Evolutionary conservation across 2,888 invertebrate genomes (phyloP).

Genomic region (Agrochola lychnidis): DNA sequence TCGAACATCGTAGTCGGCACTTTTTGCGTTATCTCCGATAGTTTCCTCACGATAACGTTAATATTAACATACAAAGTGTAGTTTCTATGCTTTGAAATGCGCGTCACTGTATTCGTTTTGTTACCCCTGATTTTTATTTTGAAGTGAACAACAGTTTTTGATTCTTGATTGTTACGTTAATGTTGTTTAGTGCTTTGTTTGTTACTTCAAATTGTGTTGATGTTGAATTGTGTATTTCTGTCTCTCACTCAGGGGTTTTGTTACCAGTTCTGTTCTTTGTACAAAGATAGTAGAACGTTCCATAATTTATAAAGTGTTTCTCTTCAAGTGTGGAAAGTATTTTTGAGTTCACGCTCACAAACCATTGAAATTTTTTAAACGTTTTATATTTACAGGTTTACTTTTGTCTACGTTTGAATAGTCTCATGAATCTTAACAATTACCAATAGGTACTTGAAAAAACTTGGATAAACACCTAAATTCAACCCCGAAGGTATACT

Average conservation of each 20-base stretch:
- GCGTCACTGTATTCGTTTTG: slow-evolving; percentile 44
- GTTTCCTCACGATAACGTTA: slow-evolving; percentile 47
- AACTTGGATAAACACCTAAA: too few species aligned
- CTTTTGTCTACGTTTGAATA: not conserved
- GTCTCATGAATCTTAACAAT: not conserved
- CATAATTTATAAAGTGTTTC: not conserved
- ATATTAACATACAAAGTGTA: slow-evolving; percentile 65
- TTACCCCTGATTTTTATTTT: slow-evolving; percentile 52
- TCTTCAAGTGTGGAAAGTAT: not conserved
- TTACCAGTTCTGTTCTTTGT: not conserved
- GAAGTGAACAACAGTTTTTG: slow-evolving; percentile 21
- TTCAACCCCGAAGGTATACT: not conserved
- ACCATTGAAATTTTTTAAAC: not conserved
- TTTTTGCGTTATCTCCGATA: slow-evolving; percentile 55
- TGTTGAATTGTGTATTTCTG: slow-evolving; percentile 7
- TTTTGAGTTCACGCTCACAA: not conserved
- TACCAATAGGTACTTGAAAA: not conserved
- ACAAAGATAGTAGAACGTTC: not conserved
- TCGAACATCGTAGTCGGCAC: slow-evolving; percentile 41
- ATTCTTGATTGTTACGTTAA: slow-evolving; percentile 44
- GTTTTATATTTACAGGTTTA: not conserved
- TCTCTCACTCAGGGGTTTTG: not conserved
- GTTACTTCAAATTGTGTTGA: slow-evolving; percentile 16
- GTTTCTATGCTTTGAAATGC: slow-evolving; percentile 50
- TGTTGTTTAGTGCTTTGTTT: slow-evolving; percentile 42